Base-by-base conservation (phyloP, 2,888 invertebrate genomes). In the Cartodere bifasciata region DNA sequence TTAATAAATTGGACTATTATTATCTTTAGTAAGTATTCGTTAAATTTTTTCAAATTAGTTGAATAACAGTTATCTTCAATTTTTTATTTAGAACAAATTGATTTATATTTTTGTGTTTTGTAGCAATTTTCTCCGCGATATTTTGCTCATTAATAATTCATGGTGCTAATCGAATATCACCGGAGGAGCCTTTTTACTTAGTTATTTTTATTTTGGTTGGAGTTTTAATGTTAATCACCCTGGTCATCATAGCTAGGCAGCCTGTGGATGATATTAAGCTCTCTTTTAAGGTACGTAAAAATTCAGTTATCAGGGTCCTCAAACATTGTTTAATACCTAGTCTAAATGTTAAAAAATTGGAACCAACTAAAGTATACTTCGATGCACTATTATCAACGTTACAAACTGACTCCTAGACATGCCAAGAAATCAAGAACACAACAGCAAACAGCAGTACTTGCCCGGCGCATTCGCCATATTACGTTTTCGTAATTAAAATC, bases 281-380 rank as follows among this genome's bases (percentile, higher is more conserved):
- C 25, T 68, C 79, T 2, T 86, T 86, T 49, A 79, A 75, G 62
- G 85, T 79, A 50, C 51, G 47, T 41, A 30, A n/a, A n/a, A n/a
- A n/a, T n/a, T n/a, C 11, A n/a, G n/a, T n/a, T n/a, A n/a, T n/a
- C n/a, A n/a, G n/a, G n/a, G n/a, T n/a, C n/a, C n/a, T n/a, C n/a
- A n/a, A n/a, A n/a, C n/a, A n/a, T n/a, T n/a, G n/a, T n/a, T n/a
- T n/a, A n/a, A n/a, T n/a, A n/a, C n/a, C n/a, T n/a, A n/a, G n/a
- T n/a, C n/a, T n/a, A n/a, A n/a, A n/a, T n/a, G n/a, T n/a, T n/a
- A n/a, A n/a, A n/a, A n/a, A n/a, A n/a, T n/a, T n/a, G n/a, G n/a
- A n/a, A n/a, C n/a, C n/a, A n/a, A n/a, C n/a, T n/a, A n/a, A n/a
- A n/a, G n/a, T n/a, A n/a, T n/a, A n/a, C n/a, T n/a, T n/a, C n/a